Conservation (phyloP, 2,113 vertebrate genomes). For the Nannobrachium achirus region DNA sequence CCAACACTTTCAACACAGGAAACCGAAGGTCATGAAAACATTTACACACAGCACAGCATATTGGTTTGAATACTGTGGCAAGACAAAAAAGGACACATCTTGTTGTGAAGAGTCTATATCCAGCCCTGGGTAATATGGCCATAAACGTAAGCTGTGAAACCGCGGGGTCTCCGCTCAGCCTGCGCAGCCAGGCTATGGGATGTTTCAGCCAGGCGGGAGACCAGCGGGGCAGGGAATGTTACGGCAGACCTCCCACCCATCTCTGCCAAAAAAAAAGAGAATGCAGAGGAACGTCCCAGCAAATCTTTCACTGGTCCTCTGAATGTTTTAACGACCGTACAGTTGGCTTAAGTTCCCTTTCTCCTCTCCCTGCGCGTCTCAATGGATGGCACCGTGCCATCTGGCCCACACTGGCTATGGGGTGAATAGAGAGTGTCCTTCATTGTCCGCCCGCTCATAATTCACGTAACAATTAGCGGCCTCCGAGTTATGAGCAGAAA, state of each 20-base stretch:
- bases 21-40: conserved; percentile 28
- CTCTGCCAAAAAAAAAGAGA: conserved; percentile 22
- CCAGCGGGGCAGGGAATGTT: conserved; percentile 15
- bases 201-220: conserved; percentile 26
- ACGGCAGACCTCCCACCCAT: conserved; percentile 26
- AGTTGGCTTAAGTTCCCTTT: conserved; percentile 55
- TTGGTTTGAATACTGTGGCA: background rate
- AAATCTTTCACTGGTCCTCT: conserved; percentile 68
- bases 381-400: conserved; percentile 74
- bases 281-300: conserved; percentile 52
- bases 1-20: conserved; percentile 33
- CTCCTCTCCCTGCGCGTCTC: conserved; percentile 53
- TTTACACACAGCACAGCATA: conserved; percentile 17
- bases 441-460: conserved; percentile 58
- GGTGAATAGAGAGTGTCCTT: conserved; percentile 62
- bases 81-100: background rate
- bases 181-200: background rate
- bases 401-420: conserved; percentile 51
- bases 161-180: conserved; percentile 6
- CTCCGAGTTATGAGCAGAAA: conserved; percentile 44
- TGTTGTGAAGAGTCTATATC: conserved; percentile 10
- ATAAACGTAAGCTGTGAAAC: conserved; percentile 45
- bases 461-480: conserved; percentile 71
- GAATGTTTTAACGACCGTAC: conserved; percentile 69
- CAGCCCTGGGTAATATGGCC: conserved; percentile 27